Evolutionary conservation across 1,140 invertebrate species (phyloP).

Genomic region (Eupeodes corollae): DNA sequence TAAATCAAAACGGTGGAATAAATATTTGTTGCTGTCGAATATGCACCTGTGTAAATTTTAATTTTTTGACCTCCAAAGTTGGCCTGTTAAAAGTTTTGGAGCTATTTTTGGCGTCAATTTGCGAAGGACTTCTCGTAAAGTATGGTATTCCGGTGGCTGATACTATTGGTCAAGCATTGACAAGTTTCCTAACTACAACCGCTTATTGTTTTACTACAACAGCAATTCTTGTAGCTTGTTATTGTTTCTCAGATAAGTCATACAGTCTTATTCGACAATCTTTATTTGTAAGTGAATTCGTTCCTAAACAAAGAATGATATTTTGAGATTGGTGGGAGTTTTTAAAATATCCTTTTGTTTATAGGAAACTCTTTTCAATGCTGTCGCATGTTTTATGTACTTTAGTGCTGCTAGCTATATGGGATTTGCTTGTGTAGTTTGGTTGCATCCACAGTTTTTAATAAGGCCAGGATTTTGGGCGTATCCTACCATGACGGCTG

Average conservation of each 20-base stretch:
- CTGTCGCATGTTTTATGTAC: constrained; percentile 59
- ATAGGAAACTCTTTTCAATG: constrained; percentile 69
- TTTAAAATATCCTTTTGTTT: constrained; percentile 14
- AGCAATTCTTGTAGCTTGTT: constrained; percentile 55
- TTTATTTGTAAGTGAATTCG: constrained; percentile 56
- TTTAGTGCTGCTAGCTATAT: constrained; percentile 62
- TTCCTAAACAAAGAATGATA: background rate
- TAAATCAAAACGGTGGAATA: constrained; percentile 40
- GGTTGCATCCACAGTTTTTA: constrained; percentile 53
- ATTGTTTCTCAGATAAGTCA: constrained; percentile 63
- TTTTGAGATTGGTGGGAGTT: background rate
- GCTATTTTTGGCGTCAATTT: constrained; percentile 61
- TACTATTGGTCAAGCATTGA: constrained; percentile 56
- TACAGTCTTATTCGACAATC: constrained; percentile 60
- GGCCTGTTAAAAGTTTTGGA: constrained; percentile 63
- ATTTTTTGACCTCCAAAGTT: constrained; percentile 54
- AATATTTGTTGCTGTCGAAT: constrained; percentile 60
- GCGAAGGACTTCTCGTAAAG: constrained; percentile 62
- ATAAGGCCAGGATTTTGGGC: constrained; percentile 45
- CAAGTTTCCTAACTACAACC: constrained; percentile 62
- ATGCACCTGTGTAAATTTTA: constrained; percentile 65
- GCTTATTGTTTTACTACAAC: constrained; percentile 64
- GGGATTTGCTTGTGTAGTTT: constrained; percentile 60
- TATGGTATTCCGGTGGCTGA: constrained; percentile 56
- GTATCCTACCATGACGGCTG: constrained; percentile 71